Base-by-base conservation (phyloP, 2,888 invertebrate genomes). In the Cantharis nigra region DNA sequence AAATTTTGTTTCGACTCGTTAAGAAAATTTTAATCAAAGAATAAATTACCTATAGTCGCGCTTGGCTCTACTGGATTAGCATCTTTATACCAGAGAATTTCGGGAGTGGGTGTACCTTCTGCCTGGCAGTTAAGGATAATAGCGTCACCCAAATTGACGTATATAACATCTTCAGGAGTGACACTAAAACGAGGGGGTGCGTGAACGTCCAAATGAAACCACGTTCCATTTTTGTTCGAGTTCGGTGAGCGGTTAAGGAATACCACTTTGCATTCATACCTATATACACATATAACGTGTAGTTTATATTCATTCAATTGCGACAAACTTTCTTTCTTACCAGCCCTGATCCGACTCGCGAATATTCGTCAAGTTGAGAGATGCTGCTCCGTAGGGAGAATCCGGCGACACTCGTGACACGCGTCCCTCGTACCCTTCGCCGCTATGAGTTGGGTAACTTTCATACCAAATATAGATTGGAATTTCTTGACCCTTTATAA, bases 401-500 rank as follows among this genome's bases (percentile, higher is more conserved):
- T 95, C 96, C 83, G 94, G 94, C 81, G 95, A 94, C 85, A 97
- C 97, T 85, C 96, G 93, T 81, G 96, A 95, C 87, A 97, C 97
- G 80, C 97, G 91, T 84, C 96, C 96, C 89, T 97, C 96, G 91
- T 97, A 97, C 73, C 96, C 97, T 89, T 96, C 95, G 85, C 96
- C 98, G 89, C 97, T 96, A 92, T 98, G 98, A 82, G 98, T 96
- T 84, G 97, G 97, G 91, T 98, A 98, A 89, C 97, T 96, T 91
- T 97, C 97, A 92, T 97, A 98, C 96, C 97, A 97, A 90, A 98
- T 97, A 92, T 97, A 98, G 90, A 98, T 97, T 85, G 98, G 97
- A 90, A 97, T 95, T 91, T 97, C 97, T 91, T 97, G 94, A 89
- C 97, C 97, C 97, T 97, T 92, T 89, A 89, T 88, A 89, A 87